phyloP scores from a whole-genome alignment of 1,140 invertebrate genomes.

The Drosophila baimaii region DNA sequence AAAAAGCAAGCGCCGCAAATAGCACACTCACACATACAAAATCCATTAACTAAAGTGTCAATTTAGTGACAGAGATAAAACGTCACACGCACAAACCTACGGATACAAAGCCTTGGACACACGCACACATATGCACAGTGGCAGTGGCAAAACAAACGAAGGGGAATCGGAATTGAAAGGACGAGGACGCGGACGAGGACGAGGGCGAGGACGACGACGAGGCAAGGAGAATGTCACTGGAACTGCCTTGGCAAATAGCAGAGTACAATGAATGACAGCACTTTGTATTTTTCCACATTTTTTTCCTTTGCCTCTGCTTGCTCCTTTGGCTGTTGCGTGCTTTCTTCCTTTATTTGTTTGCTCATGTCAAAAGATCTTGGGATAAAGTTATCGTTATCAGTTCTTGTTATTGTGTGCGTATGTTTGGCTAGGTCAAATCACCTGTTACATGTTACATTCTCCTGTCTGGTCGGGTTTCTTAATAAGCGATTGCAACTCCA shows the following conservation, averaged over 20 bases:
- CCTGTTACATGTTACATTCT: constrained; percentile 68
- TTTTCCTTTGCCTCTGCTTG: constrained; percentile 23
- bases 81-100: constrained; percentile 68
- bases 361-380: constrained; percentile 70
- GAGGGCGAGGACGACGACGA: background rate
- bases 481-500: constrained; percentile 23
- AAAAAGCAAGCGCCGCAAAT: constrained; percentile 67
- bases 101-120: constrained; percentile 39
- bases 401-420: constrained; percentile 46
- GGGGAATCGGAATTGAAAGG: background rate
- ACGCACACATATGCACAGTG: constrained; percentile 35
- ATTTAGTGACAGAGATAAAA: constrained; percentile 84
- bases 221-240: constrained; percentile 26
- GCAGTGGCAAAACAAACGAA: constrained; percentile 24
- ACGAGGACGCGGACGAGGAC: background rate
- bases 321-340: constrained; percentile 44
- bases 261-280: constrained; percentile 77
- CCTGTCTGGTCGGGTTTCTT: constrained; percentile 22
- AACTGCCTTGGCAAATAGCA: constrained; percentile 57
- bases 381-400: constrained; percentile 73
- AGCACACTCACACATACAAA: constrained; percentile 76
- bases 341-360: constrained; percentile 66
- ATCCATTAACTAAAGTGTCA: constrained; percentile 84
- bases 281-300: constrained; percentile 69
- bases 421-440: constrained; percentile 58